A percentile compares a stretch with the other conserved stretches of the same genome.
Conservation (phyloP, 2,888 invertebrate species). For the Oscheius sp. region DNA sequence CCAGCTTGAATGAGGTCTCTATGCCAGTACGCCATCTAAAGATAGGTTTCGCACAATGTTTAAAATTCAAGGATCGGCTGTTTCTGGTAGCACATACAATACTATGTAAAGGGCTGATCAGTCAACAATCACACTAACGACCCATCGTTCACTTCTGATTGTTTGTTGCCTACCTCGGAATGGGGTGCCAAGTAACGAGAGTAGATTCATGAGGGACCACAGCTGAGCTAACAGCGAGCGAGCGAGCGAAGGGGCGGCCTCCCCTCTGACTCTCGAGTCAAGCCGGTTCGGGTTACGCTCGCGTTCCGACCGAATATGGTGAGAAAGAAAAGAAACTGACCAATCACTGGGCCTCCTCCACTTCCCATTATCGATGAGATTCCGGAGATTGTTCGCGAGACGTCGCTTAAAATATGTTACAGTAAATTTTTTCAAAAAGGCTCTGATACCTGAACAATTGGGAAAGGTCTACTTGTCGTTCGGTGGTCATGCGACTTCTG, state of each 20-base stretch:
- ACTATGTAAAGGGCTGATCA: too few relatives aligned
- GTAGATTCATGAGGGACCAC: conserved; percentile 25
- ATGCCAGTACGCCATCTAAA: too few relatives aligned
- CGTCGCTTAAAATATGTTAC: conserved; percentile 50
- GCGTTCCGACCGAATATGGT: neutral
- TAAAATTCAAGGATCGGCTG: too few relatives aligned
- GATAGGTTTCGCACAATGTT: too few relatives aligned
- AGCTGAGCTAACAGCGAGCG: conserved; percentile 27
- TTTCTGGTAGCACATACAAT: too few relatives aligned
- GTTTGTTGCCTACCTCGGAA: conserved; percentile 25
- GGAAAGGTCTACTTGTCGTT: conserved; percentile 65
- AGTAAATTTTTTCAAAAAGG: too few relatives aligned
- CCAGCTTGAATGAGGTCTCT: too few relatives aligned
- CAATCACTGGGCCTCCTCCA: conserved; percentile 43
- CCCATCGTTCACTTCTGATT: too few relatives aligned
- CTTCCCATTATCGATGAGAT: conserved; percentile 60
- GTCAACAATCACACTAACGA: too few relatives aligned
- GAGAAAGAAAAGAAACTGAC: conserved; percentile 24
- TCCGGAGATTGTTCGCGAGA: conserved; percentile 67
- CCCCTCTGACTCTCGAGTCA: conserved; percentile 21
- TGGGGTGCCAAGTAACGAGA: conserved; percentile 23
- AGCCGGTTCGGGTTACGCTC: conserved; percentile 20
- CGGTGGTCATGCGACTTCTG: conserved; percentile 52
- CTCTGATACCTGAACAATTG: conserved; percentile 51
- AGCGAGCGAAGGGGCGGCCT: neutral